Conservation (phyloP, 2,113 vertebrate genomes). For the Cynopterus brachyotis region DNA sequence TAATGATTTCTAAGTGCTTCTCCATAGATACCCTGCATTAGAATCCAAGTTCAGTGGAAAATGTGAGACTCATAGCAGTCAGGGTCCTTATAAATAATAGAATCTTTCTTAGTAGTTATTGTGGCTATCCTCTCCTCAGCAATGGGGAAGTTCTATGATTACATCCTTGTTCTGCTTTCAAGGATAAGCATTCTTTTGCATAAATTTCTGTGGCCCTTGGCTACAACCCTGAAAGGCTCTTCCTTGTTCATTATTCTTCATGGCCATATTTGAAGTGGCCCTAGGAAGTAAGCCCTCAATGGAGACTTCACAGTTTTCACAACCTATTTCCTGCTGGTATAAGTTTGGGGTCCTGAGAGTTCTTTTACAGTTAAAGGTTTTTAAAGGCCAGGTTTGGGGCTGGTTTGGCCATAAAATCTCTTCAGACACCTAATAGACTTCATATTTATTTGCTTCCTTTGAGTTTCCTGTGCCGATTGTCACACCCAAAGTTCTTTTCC, state of each 20-base stretch:
- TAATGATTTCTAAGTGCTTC: conserved; percentile 12
- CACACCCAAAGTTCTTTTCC: background rate
- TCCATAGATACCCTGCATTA: background rate
- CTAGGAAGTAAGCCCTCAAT: background rate
- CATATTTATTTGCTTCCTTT: background rate
- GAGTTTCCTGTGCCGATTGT: background rate
- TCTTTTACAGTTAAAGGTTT: background rate
- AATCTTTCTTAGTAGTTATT: background rate
- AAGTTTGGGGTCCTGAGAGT: background rate
- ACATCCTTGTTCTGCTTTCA: background rate
- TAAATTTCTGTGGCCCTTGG: background rate
- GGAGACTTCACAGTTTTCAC: background rate
- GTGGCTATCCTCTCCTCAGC: background rate
- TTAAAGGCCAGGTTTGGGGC: background rate
- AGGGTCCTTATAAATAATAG: background rate
- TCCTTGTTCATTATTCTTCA: background rate
- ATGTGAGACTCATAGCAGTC: background rate
- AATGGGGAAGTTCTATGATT: background rate
- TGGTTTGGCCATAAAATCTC: background rate
- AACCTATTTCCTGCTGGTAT: background rate
- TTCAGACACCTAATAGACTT: background rate
- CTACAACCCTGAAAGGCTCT: background rate
- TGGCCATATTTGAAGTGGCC: background rate
- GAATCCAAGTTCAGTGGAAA: conserved; percentile 29
- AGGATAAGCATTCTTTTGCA: background rate